phyloP scores from a whole-genome alignment of 2,797 vertebrate species.

The Phataginus tricuspis region DNA sequence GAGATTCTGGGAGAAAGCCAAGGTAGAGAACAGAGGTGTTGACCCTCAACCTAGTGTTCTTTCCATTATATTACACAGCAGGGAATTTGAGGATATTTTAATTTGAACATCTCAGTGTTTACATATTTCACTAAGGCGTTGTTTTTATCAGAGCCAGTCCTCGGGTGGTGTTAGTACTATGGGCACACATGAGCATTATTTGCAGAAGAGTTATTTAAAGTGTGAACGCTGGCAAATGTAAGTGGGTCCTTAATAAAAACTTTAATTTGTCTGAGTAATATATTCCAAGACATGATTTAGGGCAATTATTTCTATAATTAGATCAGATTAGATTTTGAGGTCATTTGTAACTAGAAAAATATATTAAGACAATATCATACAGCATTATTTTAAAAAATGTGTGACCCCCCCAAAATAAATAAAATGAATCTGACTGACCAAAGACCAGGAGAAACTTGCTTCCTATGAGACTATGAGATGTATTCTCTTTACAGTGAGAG shows the following conservation, averaged over 20 bases:
- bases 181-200: background rate
- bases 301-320: background rate
- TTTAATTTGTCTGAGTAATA: background rate
- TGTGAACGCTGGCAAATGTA: background rate
- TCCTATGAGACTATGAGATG: background rate
- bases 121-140: background rate
- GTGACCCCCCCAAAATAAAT: background rate
- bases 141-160: background rate
- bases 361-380: background rate
- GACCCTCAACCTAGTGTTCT: background rate
- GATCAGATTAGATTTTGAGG: background rate
- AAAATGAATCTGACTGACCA: background rate
- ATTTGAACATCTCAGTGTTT: background rate
- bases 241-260: background rate
- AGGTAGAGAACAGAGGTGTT: background rate
- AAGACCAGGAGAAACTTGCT: background rate
- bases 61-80: background rate
- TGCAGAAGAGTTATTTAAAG: background rate
- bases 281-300: background rate
- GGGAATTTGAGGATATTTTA: background rate
- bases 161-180: background rate
- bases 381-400: background rate
- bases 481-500: background rate
- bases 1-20: background rate
- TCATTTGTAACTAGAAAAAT: background rate